Conservation (phyloP, 1,140 invertebrate species). For the Drosophila navojoa region DNA sequence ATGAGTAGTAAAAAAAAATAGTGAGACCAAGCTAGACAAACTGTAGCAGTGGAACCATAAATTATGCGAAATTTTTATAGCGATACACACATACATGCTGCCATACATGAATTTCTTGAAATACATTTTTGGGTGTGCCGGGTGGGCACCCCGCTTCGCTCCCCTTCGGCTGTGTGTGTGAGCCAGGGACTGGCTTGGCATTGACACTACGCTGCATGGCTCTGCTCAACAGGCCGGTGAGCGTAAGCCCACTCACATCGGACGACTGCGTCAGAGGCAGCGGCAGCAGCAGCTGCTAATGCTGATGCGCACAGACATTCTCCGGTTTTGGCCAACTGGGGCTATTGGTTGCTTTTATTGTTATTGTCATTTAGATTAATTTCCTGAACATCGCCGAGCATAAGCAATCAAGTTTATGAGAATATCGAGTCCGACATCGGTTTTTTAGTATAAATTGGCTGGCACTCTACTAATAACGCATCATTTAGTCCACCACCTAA, state of each 20-base stretch:
- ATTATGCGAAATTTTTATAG: constrained; percentile 71
- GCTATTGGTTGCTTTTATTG: constrained; percentile 37
- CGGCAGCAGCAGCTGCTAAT: neutral
- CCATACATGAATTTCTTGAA: constrained; percentile 71
- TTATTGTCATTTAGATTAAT: constrained; percentile 77
- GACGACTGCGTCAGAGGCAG: neutral
- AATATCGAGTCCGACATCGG: constrained; percentile 31
- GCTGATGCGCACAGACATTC: constrained; percentile 33
- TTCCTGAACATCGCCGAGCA: constrained; percentile 59
- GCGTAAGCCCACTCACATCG: constrained; percentile 30
- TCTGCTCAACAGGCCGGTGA: constrained; percentile 6
- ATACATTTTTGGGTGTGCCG: constrained; percentile 70
- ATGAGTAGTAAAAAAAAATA: constrained; percentile 27
- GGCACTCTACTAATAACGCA: constrained; percentile 44
- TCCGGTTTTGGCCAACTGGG: constrained; percentile 57
- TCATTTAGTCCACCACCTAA: constrained; percentile 56
- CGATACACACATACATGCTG: constrained; percentile 28
- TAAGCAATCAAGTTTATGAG: constrained; percentile 48
- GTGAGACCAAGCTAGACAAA: constrained; percentile 21
- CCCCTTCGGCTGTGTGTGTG: neutral
- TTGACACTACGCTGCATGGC: constrained; percentile 49
- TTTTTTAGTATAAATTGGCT: constrained; percentile 66
- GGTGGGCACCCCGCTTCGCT: neutral
- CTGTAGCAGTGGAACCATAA: constrained; percentile 62
- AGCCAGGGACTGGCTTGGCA: constrained; percentile 56